These are phyloP conservation scores for Aptenodytes forsteri DNA, from an alignment of 2,113 vertebrate genomes.

Conservation along the genomic window DNA sequence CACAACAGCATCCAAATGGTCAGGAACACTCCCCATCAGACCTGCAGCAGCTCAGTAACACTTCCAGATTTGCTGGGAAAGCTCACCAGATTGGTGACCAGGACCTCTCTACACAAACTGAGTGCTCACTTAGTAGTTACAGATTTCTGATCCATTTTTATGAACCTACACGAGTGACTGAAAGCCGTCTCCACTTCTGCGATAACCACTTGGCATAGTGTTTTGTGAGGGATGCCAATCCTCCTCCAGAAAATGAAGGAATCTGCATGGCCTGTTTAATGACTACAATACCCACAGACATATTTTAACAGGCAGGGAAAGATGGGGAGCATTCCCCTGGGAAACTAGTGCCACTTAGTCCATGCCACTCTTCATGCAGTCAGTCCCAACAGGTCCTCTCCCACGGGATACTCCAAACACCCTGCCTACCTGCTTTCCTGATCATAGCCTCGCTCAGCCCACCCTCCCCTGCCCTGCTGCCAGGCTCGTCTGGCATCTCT, in stretches of 20 bases:
- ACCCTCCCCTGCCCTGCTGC: too few relatives aligned
- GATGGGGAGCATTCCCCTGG: not conserved
- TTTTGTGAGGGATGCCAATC: not conserved
- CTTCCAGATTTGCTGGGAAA: not conserved
- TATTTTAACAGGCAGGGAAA: not conserved
- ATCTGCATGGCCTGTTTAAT: not conserved
- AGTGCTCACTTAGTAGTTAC: not conserved
- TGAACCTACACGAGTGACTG: not conserved
- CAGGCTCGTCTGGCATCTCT: not conserved
- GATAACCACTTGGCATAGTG: not conserved
- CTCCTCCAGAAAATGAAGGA: not conserved
- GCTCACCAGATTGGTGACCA: not conserved
- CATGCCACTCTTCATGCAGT: not conserved
- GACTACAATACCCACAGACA: not conserved
- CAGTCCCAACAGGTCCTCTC: not conserved
- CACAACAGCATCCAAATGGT: not conserved
- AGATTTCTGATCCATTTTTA: not conserved
- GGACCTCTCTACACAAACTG: not conserved
- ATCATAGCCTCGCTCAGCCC: not conserved
- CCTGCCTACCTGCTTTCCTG: not conserved
- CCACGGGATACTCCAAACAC: accelerated
- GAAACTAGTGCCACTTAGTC: not conserved
- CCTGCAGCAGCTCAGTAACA: too few relatives aligned
- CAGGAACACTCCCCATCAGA: not conserved
- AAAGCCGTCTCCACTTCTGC: accelerated